Evolutionary conservation across 37 sponge, comb jelly and placozoan genomes (phyloP).

Genomic region (Hormiphora californensis): DNA sequence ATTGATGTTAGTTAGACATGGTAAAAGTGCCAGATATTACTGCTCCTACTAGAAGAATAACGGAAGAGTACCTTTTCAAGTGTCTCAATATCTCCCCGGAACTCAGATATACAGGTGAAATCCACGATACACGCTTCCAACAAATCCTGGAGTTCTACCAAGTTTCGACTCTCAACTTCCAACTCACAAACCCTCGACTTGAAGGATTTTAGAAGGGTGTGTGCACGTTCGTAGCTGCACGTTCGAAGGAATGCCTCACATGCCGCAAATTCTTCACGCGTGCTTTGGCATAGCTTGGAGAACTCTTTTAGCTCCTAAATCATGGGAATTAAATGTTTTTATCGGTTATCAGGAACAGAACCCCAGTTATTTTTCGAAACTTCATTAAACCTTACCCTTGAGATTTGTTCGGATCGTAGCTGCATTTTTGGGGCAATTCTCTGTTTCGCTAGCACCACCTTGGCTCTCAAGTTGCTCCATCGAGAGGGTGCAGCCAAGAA

Average conservation of each 20-base stretch:
- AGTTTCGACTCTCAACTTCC: conserved; percentile 51
- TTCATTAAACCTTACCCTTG: conserved; percentile 32
- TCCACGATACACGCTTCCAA: conserved; percentile 76
- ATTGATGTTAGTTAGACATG: too few relatives aligned
- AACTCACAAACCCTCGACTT: conserved; percentile 9
- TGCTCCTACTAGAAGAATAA: too few relatives aligned
- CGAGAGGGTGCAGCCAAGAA: conserved; percentile 71
- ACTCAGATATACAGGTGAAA: conserved; percentile 73
- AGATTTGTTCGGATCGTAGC: conserved; percentile 58
- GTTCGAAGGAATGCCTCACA: conserved; percentile 56
- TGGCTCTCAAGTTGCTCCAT: conserved; percentile 78
- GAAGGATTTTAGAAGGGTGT: background rate
- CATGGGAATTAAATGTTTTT: background rate
- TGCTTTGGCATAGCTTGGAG: conserved; percentile 25
- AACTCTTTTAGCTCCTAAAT: conserved; percentile 36
- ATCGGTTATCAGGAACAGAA: background rate
- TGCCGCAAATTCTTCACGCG: conserved; percentile 52
- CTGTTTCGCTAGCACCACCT: conserved; percentile 83
- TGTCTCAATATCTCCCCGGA: conserved; percentile 33
- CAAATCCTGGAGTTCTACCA: conserved; percentile 82
- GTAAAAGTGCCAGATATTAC: too few relatives aligned
- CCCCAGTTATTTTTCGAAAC: background rate
- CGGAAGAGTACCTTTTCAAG: background rate
- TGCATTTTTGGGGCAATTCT: conserved; percentile 77
- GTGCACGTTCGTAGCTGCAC: conserved; percentile 19